phyloP scores from a whole-genome alignment of 2,888 invertebrate species.

The Acanthosepion pharaonis region DNA sequence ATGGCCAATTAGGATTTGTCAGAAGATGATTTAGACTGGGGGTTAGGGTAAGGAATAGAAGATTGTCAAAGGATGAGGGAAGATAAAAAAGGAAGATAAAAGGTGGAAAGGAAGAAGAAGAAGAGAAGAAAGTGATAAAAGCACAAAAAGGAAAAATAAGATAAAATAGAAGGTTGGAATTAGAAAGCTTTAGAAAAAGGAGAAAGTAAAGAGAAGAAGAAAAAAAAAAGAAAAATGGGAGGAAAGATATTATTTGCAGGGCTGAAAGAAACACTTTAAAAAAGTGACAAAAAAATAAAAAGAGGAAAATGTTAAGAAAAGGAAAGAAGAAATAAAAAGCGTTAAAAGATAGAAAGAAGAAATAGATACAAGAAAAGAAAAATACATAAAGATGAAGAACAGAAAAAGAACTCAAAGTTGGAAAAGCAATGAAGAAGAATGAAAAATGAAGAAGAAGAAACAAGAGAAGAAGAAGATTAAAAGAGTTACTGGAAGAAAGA shows the following conservation, averaged over 20 bases:
- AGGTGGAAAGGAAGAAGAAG: neutral
- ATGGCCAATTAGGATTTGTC: slow-evolving; percentile 33
- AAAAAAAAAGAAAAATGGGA: neutral
- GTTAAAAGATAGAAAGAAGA: neutral
- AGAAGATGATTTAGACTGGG: neutral
- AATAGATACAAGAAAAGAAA: neutral
- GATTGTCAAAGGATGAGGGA: no score
- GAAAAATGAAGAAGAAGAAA: neutral
- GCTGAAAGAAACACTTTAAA: neutral
- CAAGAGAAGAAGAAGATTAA: neutral
- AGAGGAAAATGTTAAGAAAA: neutral
- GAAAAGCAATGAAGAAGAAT: neutral
- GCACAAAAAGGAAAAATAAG: neutral
- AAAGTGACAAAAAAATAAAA: neutral
- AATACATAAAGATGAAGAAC: neutral
- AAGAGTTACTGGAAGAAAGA: neutral
- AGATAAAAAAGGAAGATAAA: neutral
- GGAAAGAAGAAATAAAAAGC: neutral
- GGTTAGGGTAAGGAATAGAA: neutral
- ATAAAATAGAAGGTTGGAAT: neutral
- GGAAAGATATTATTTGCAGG: no score
- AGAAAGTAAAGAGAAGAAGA: neutral
- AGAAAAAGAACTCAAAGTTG: neutral
- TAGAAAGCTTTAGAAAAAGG: neutral
- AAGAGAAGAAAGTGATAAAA: neutral